Conservation (phyloP, 2,113 vertebrate species). For the Gallinago jamesoni region DNA sequence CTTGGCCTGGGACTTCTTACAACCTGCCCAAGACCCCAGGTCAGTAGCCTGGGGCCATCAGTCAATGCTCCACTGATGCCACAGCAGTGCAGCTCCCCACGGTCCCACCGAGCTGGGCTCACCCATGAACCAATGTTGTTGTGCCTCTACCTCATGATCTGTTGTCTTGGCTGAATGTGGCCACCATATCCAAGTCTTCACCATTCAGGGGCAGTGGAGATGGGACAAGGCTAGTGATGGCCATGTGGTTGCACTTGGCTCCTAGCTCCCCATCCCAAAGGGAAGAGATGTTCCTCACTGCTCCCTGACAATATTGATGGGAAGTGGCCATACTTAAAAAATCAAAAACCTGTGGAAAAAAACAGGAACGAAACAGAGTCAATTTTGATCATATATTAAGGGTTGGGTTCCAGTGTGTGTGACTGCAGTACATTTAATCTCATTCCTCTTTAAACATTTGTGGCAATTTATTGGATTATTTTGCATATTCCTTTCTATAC, state of each 20-base stretch:
- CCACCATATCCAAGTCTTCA: not conserved
- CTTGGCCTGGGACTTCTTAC: not conserved
- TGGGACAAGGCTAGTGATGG: not conserved
- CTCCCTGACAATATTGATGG: not conserved
- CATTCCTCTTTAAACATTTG: not conserved
- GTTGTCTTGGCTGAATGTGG: not conserved
- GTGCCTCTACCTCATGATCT: not conserved
- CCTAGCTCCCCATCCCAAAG: not conserved
- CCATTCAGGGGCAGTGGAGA: not conserved
- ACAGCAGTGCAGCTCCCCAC: not conserved
- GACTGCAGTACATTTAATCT: not conserved
- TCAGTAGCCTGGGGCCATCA: not conserved
- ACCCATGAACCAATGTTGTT: rapidly evolving
- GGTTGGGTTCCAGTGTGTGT: not conserved
- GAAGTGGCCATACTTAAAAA: not conserved
- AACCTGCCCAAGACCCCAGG: not conserved
- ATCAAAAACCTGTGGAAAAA: rapidly evolving
- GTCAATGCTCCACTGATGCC: not conserved
- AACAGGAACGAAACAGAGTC: not conserved
- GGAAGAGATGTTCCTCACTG: not conserved
- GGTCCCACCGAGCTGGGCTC: not conserved
- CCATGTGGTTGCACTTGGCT: not conserved
- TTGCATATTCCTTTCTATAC: not conserved
- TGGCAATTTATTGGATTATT: not conserved
- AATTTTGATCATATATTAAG: not conserved